Base-by-base conservation (phyloP, 2,888 invertebrate species). In the Agrochola macilenta region DNA sequence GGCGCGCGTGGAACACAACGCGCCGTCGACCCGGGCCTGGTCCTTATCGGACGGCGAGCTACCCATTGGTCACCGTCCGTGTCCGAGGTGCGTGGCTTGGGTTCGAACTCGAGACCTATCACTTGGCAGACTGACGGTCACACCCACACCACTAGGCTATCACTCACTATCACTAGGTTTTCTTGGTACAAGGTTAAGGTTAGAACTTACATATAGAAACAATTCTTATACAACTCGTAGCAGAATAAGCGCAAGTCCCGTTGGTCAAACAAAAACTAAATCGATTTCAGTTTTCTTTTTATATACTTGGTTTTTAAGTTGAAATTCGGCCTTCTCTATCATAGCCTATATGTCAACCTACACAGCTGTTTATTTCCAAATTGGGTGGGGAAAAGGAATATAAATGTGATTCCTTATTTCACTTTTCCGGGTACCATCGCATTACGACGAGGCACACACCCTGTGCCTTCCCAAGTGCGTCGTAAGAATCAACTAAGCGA, bases 401-500 rank as follows among this genome's bases (percentile, higher is more conserved):
- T 58, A 54, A 58, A 64, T 81, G 52, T 2, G 65, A 39, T 20
- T 71, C 26, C 66, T 71, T 52, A 69, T 82, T 82, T 69, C 46
- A 76, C n/a, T 39, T 64, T 52, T 60, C 26, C 52, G 30, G 11
- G 11, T n/a, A 60, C 30, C 49, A 68, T 52, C 52, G 14, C 35
- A 20, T 77, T 63, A 71, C 54, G 20, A 3, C 7, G 43, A 58
- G 26, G 35, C 20, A 68, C 71, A 72, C 39, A 68, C 68, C 54
- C 43, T n/a, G 49, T 43, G 8, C 61, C 30, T n/a, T 69, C 86
- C 86, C 82, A 58, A 77, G 85, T 82, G 69, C 65, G 35, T 81
- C 70, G 66, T 81, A 81, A 78, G 74, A 74, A 82, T 74, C 69
- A 82, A 81, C 78, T 64, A 60, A 72, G 69, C 71, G 57, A 83